Evolutionary conservation across 2,888 invertebrate species (phyloP).

Genomic region (Baronia brevicornis): DNA sequence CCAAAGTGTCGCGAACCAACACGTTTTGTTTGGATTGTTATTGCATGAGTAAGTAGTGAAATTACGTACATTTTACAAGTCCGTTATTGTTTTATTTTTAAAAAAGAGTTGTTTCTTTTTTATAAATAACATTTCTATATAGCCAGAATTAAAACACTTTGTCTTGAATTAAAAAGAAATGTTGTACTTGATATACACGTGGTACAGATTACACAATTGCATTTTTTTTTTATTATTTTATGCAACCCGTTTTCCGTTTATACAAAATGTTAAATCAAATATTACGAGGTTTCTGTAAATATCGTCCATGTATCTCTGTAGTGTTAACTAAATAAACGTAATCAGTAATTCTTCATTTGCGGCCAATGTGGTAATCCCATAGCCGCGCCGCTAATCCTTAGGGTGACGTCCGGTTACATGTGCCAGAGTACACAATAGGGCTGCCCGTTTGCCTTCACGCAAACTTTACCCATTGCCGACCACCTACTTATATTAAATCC

Average conservation of each 20-base stretch:
- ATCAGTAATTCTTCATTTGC: conserved; percentile 72
- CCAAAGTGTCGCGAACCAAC: conserved; percentile 45
- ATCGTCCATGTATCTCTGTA: no score
- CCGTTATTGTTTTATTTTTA: conserved; percentile 36
- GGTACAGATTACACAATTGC: no score
- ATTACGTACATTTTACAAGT: neutral
- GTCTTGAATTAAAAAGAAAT: no score
- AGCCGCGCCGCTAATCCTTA: conserved; percentile 71
- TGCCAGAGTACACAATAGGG: conserved; percentile 43
- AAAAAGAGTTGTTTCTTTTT: conserved; percentile 16
- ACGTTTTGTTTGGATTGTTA: conserved; percentile 58
- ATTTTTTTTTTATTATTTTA: no score
- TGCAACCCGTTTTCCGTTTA: no score
- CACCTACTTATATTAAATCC: conserved; percentile 4
- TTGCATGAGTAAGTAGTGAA: conserved; percentile 61
- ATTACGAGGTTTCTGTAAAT: no score
- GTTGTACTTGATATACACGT: no score
- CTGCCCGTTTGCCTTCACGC: conserved; percentile 27
- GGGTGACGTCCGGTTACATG: conserved; percentile 69
- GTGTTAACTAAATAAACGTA: conserved; percentile 28
- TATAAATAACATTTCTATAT: conserved; percentile 15
- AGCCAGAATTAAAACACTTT: no score
- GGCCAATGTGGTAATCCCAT: conserved; percentile 72
- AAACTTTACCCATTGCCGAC: conserved; percentile 6
- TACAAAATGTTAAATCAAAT: no score